Evolutionary conservation across 92 coral and sea anemone genomes (phyloP).

Genomic region (Desmophyllum pertusum): DNA sequence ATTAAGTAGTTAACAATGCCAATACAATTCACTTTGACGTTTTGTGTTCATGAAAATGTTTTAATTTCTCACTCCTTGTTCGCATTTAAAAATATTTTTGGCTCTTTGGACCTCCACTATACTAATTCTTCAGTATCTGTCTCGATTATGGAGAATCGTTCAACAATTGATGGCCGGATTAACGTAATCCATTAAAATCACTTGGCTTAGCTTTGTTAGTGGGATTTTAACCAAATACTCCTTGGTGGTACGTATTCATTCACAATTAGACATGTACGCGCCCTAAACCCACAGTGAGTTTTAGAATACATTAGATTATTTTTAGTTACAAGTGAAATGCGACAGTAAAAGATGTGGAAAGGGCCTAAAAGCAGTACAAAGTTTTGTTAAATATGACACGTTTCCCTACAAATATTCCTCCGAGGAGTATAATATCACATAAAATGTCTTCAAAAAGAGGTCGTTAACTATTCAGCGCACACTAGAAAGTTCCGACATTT

Average conservation of each 20-base stretch:
- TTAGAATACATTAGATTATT: not conserved
- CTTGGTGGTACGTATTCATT: not conserved
- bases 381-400: not conserved
- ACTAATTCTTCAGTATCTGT: too few species aligned
- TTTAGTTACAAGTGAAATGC: not conserved
- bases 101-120: too few species aligned
- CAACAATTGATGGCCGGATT: constrained; percentile 3
- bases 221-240: not conserved
- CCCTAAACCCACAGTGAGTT: not conserved
- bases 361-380: not conserved
- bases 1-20: not conserved
- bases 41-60: not conserved
- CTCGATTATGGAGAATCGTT: not conserved
- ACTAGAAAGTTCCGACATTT: not conserved
- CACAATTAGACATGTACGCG: not conserved
- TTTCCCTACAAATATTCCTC: not conserved
- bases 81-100: too few species aligned
- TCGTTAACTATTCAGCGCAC: not conserved
- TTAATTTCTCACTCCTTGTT: not conserved
- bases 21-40: not conserved
- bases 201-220: constrained; percentile 4
- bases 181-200: not conserved
- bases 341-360: not conserved
- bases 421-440: not conserved
- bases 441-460: too few species aligned